These are phyloP conservation scores for Chloropsis hardwickii DNA, from an alignment of 2,113 vertebrate genomes.

Conservation along the genomic window DNA sequence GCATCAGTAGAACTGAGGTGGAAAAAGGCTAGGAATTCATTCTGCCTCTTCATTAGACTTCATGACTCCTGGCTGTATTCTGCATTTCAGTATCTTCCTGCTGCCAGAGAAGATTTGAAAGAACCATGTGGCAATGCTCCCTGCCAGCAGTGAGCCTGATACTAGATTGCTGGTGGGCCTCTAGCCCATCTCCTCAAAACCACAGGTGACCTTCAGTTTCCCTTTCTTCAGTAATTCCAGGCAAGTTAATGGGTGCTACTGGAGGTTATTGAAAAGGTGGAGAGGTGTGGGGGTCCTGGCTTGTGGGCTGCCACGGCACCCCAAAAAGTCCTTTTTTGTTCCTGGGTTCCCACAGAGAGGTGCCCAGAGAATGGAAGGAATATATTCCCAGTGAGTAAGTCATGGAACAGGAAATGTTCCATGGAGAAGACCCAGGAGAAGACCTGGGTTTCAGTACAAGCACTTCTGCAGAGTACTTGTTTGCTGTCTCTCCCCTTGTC, in stretches of 20 bases:
- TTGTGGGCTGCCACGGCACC: too few species aligned
- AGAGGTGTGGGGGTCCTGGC: too few species aligned
- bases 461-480: neutral
- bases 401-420: neutral
- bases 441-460: neutral
- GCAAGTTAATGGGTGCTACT: constrained; percentile 29
- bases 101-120: constrained; percentile 39
- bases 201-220: constrained; percentile 26
- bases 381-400: neutral
- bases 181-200: constrained; percentile 29
- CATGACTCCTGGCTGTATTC: constrained; percentile 33
- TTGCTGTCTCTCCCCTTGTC: neutral
- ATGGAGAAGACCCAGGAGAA: neutral
- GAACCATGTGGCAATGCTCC: neutral
- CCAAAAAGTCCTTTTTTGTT: too few species aligned
- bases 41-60: constrained; percentile 59
- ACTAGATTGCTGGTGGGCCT: constrained; percentile 11
- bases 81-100: constrained; percentile 1
- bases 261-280: constrained; percentile 33
- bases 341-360: too few species aligned
- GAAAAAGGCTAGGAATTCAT: constrained; percentile 38
- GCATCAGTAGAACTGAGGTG: constrained; percentile 38
- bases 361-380: constrained; percentile 6
- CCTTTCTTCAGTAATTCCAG: constrained; percentile 9
- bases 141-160: constrained; percentile 32